Conservation (phyloP, 1,140 invertebrate genomes). For the Drosophila lini region DNA sequence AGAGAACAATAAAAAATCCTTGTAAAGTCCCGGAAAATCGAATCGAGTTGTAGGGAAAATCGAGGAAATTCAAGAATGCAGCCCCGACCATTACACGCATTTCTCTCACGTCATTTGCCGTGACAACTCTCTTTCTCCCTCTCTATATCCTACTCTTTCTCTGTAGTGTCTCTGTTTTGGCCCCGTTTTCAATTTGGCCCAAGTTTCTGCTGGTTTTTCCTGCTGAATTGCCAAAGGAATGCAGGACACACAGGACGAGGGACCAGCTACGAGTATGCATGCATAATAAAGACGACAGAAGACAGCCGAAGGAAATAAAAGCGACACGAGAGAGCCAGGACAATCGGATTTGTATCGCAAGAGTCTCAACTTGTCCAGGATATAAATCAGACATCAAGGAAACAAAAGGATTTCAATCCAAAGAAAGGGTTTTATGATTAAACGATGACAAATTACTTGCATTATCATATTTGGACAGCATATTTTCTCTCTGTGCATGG, state of each 20-base stretch:
- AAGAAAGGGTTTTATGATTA: not conserved
- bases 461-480: too few relatives aligned
- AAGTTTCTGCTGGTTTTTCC: slow-evolving; percentile 16
- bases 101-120: slow-evolving; percentile 61
- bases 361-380: slow-evolving; percentile 43
- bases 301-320: slow-evolving; percentile 28
- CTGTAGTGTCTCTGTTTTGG: slow-evolving; percentile 5
- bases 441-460: not conserved
- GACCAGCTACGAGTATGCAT: slow-evolving; percentile 52
- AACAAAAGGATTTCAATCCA: not conserved
- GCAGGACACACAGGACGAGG: not conserved
- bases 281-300: slow-evolving; percentile 70
- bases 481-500: not conserved
- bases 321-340: slow-evolving; percentile 12
- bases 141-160: not conserved
- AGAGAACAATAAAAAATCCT: not conserved
- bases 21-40: slow-evolving; percentile 28
- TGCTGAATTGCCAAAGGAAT: slow-evolving; percentile 16
- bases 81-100: slow-evolving; percentile 52
- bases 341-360: slow-evolving; percentile 65
- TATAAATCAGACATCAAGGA: slow-evolving; percentile 4
- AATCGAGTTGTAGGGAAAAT: slow-evolving; percentile 14
- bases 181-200: slow-evolving; percentile 62
- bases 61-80: slow-evolving; percentile 9
- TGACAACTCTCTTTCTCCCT: slow-evolving; percentile 43